phyloP scores from a whole-genome alignment of 1,140 invertebrate genomes.

The Drosophila sechellia region DNA sequence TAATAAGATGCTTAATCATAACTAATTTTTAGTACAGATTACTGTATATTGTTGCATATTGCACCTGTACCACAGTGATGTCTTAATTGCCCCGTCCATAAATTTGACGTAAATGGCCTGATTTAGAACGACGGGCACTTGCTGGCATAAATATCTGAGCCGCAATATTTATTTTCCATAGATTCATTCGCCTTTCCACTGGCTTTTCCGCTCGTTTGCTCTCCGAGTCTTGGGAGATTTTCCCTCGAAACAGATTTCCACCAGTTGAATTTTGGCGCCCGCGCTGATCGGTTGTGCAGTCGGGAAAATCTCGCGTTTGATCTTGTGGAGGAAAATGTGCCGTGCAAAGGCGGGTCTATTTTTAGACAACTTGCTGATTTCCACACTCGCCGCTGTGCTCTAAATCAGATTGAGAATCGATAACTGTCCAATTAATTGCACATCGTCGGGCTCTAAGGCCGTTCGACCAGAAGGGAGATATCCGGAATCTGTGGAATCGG shows the following conservation, averaged over 20 bases:
- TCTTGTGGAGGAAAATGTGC: slow-evolving; percentile 50
- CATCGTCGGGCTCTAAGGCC: slow-evolving; percentile 16
- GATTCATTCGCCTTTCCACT: background rate
- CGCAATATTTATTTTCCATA: slow-evolving; percentile 13
- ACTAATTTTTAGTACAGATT: background rate
- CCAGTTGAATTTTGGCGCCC: slow-evolving; percentile 68
- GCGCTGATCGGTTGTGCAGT: slow-evolving; percentile 32
- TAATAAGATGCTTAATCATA: background rate
- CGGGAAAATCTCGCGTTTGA: slow-evolving; percentile 23
- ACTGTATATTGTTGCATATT: background rate
- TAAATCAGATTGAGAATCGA: slow-evolving; percentile 30
- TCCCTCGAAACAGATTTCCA: slow-evolving; percentile 37
- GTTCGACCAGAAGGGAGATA: background rate
- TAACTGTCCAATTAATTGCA: slow-evolving; percentile 43
- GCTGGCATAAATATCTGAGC: slow-evolving; percentile 19
- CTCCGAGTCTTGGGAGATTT: slow-evolving; percentile 5
- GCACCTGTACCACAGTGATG: slow-evolving; percentile 22
- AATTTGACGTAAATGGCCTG: slow-evolving; percentile 40
- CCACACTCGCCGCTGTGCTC: slow-evolving; percentile 25
- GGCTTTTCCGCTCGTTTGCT: slow-evolving; percentile 15
- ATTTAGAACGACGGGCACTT: slow-evolving; percentile 39
- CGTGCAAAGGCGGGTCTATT: slow-evolving; percentile 44
- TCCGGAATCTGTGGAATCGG: slow-evolving; percentile 3
- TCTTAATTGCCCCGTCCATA: slow-evolving; percentile 38
- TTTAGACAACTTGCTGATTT: slow-evolving; percentile 49